These are phyloP conservation scores for Ellobius talpinus DNA, from an alignment of 2,113 vertebrate species.

Conservation along the genomic window DNA sequence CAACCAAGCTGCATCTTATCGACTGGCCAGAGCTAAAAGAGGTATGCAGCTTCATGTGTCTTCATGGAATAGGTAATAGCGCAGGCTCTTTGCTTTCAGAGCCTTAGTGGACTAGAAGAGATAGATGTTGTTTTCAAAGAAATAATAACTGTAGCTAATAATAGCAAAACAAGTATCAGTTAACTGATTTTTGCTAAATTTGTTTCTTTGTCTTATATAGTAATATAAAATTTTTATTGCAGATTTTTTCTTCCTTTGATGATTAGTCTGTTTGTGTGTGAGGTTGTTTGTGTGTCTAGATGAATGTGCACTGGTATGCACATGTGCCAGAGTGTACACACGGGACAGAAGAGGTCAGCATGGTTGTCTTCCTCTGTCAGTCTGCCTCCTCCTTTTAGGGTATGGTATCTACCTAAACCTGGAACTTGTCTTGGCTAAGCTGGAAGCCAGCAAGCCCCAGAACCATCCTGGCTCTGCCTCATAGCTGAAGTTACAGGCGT, in stretches of 20 bases:
- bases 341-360: too few relatives aligned
- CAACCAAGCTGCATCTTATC: constrained; percentile 88
- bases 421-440: background rate
- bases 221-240: background rate
- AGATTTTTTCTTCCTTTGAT: background rate
- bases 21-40: constrained; percentile 88
- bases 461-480: background rate
- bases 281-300: background rate
- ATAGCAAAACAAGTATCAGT: background rate
- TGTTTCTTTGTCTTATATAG: background rate
- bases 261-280: background rate
- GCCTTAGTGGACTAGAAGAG: constrained; percentile 6
- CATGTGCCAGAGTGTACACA: background rate
- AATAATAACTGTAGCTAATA: background rate
- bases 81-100: constrained; percentile 17
- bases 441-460: background rate
- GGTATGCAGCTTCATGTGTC: constrained; percentile 77
- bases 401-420: background rate
- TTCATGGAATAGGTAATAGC: background rate
- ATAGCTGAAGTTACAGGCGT: background rate
- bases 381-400: background rate
- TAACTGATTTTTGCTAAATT: constrained; percentile 23
- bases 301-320: background rate
- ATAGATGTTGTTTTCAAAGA: constrained; percentile 39
- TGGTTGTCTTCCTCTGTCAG: background rate